phyloP scores from a whole-genome alignment of 2,113 vertebrate genomes.

The Ramphastos sulfuratus region DNA sequence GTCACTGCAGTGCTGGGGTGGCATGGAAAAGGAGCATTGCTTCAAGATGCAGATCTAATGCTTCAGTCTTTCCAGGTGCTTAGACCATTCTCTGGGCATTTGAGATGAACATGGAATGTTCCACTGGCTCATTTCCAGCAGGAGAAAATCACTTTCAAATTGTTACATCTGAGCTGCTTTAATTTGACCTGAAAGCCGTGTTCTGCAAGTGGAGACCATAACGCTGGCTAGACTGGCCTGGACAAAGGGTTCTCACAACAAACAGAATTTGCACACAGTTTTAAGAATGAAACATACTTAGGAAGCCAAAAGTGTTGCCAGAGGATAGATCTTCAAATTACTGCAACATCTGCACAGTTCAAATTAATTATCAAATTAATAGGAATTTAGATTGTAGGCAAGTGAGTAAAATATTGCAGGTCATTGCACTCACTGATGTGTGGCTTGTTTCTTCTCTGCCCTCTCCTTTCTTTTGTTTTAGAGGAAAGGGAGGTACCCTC shows the following conservation, averaged over 20 bases:
- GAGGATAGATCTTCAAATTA: not conserved
- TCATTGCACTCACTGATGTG: not conserved
- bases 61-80: not conserved
- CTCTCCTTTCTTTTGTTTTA: constrained; percentile 48
- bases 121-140: not conserved
- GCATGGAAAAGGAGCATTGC: not conserved
- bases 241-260: not conserved
- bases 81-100: not conserved
- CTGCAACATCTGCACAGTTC: not conserved
- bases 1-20: not conserved
- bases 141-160: not conserved
- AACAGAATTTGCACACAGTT: not conserved
- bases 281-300: not conserved
- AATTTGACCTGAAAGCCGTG: not conserved
- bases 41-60: not conserved
- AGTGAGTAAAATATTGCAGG: not conserved
- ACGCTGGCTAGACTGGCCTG: not conserved
- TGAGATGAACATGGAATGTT: not conserved
- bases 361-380: not conserved
- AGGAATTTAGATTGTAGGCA: not conserved
- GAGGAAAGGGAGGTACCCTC: constrained; percentile 83
- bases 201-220: not conserved
- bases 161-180: not conserved
- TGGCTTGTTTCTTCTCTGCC: not conserved
- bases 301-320: not conserved